These are phyloP conservation scores for Mechanitis mazaeus DNA, from an alignment of 2,888 invertebrate species.

Conservation along the genomic window DNA sequence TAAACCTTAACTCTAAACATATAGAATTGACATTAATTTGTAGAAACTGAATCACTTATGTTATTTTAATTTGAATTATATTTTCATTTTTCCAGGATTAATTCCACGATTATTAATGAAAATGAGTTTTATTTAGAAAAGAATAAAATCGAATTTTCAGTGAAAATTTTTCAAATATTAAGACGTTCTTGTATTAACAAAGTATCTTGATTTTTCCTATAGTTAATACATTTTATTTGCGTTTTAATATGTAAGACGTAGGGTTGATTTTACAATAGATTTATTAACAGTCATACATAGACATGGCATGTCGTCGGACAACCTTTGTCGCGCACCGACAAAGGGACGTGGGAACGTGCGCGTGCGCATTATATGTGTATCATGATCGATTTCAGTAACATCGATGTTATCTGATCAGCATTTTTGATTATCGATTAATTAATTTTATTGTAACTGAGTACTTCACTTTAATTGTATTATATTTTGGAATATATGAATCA, in stretches of 20 bases:
- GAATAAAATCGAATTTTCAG: conserved; percentile 26
- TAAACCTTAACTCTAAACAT: conserved; percentile 26
- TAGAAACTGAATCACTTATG: neutral
- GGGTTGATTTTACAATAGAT: conserved; percentile 34
- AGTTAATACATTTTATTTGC: conserved; percentile 27
- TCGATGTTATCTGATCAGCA: conserved; percentile 10
- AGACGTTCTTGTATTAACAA: conserved; percentile 31
- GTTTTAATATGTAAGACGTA: conserved; percentile 31
- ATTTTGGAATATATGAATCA: too few relatives aligned
- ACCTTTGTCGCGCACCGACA: conserved; percentile 73
- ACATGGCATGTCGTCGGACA: conserved; percentile 61
- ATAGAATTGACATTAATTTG: neutral
- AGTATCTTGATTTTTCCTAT: conserved; percentile 47
- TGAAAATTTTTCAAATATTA: conserved; percentile 25
- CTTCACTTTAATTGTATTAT: neutral
- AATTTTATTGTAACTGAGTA: conserved; percentile 10
- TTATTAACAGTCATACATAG: conserved; percentile 37
- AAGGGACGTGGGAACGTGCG: conserved; percentile 73
- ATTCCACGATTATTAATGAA: neutral
- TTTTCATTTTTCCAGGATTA: neutral
- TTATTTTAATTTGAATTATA: neutral
- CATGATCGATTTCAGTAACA: conserved; percentile 49
- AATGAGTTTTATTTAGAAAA: neutral
- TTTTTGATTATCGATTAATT: conserved; percentile 9
- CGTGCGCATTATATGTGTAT: conserved; percentile 62